Evolutionary conservation across 2,113 vertebrate genomes (phyloP).

Genomic region (Dermatemys mawii): DNA sequence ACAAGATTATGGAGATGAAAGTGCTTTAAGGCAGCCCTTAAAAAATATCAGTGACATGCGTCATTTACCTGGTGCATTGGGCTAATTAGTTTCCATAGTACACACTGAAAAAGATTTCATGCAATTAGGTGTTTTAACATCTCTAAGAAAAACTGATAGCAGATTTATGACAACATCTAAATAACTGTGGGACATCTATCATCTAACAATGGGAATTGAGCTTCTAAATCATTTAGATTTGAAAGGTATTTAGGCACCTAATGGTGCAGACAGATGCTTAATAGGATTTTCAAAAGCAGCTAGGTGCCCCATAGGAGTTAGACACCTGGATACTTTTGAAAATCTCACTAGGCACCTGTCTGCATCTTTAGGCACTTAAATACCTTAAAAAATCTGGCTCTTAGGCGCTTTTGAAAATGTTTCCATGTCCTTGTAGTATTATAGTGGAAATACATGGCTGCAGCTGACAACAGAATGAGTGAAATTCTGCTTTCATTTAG

Average conservation of each 20-base stretch:
- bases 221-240: not conserved
- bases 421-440: not conserved
- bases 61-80: not conserved
- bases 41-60: not conserved
- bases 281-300: not conserved
- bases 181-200: not conserved
- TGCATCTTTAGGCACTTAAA: not conserved
- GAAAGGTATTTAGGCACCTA: not conserved
- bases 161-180: not conserved
- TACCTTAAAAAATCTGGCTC: not conserved
- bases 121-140: not conserved
- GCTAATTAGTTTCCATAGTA: not conserved
- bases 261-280: not conserved
- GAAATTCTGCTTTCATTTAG: not conserved
- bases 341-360: not conserved
- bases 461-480: not conserved
- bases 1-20: conserved; percentile 70
- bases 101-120: not conserved
- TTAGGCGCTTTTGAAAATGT: not conserved
- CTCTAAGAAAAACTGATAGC: not conserved
- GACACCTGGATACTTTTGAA: rapidly evolving
- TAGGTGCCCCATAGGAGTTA: not conserved
- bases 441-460: not conserved
- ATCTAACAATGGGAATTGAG: not conserved
- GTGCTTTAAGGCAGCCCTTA: conserved; percentile 36